phyloP scores from a whole-genome alignment of 1,140 invertebrate genomes.

The Mylabris phalerata region DNA sequence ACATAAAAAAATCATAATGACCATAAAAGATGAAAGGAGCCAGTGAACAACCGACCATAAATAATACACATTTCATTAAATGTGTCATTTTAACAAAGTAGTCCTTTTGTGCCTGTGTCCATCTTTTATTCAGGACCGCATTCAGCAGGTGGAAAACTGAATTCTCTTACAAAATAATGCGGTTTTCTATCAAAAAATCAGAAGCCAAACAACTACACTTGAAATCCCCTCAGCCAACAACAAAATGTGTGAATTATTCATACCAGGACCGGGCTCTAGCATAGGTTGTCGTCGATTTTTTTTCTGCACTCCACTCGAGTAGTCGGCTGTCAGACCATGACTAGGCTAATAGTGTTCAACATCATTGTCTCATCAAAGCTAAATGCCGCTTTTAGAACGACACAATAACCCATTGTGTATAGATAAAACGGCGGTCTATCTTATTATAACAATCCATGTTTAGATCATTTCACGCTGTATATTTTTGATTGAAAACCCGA shows the following conservation, averaged over 20 bases:
- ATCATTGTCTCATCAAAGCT: slow-evolving; percentile 13
- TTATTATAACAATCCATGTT: not conserved
- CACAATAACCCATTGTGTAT: slow-evolving; percentile 16
- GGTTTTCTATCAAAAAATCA: slow-evolving; percentile 23
- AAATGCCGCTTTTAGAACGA: slow-evolving; percentile 17
- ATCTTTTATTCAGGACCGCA: slow-evolving; percentile 10
- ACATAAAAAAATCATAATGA: slow-evolving; percentile 29
- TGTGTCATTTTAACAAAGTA: slow-evolving; percentile 33
- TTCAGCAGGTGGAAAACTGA: not conserved
- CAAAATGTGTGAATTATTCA: slow-evolving; percentile 1
- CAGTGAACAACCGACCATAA: slow-evolving; percentile 15
- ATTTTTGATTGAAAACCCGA: not conserved
- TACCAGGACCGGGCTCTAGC: slow-evolving; percentile 2
- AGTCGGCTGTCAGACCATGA: slow-evolving; percentile 18
- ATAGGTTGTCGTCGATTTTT: slow-evolving; percentile 8
- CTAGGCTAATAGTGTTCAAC: slow-evolving; percentile 19
- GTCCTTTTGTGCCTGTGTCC: slow-evolving; percentile 21
- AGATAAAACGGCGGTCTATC: not conserved
- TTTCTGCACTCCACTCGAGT: not conserved
- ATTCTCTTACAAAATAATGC: slow-evolving; percentile 8
- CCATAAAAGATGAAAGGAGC: slow-evolving; percentile 11
- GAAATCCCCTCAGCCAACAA: too few species aligned
- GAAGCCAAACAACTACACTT: slow-evolving; percentile 13
- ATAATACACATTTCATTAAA: slow-evolving; percentile 35
- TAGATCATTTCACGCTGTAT: not conserved